These are phyloP conservation scores for Drosophila tristis DNA, from an alignment of 1,140 invertebrate genomes.

Conservation along the genomic window DNA sequence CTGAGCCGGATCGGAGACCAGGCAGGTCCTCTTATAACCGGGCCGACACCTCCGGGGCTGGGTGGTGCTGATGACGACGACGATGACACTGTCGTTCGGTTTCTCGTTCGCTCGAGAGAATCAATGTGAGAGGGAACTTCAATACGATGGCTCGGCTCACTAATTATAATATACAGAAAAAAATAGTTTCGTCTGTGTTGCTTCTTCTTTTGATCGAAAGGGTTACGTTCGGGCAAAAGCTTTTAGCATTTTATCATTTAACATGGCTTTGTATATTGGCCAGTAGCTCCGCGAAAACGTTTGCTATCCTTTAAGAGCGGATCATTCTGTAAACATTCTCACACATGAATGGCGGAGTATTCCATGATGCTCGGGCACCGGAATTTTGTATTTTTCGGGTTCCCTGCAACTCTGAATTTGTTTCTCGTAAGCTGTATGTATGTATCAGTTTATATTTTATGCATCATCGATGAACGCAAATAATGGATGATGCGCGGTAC, in stretches of 20 bases:
- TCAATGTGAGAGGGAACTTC: slow-evolving; percentile 10
- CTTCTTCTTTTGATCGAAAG: not conserved
- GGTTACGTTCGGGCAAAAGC: not conserved
- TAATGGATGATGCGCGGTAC: no score
- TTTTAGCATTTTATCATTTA: not conserved
- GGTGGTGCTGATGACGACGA: slow-evolving; percentile 18
- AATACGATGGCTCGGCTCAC: slow-evolving; percentile 6
- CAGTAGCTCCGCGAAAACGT: no score
- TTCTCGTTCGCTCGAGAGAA: slow-evolving; percentile 12
- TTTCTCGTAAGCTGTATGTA: no score
- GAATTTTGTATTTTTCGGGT: no score
- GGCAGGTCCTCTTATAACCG: slow-evolving; percentile 75
- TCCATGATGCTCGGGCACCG: no score
- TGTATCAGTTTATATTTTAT: no score
- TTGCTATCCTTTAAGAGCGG: no score
- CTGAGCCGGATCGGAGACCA: slow-evolving; percentile 52
- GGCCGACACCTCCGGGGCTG: slow-evolving; percentile 14
- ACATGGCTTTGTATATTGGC: no score
- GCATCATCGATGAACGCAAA: no score
- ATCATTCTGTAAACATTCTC: no score
- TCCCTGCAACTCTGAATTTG: no score
- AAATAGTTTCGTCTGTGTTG: slow-evolving; percentile 2
- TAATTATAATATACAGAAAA: slow-evolving; percentile 27
- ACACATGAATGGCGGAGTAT: no score
- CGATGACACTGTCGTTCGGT: slow-evolving; percentile 5